phyloP scores from a whole-genome alignment of 2,797 vertebrate species.

The Tympanoctomys barrerae region DNA sequence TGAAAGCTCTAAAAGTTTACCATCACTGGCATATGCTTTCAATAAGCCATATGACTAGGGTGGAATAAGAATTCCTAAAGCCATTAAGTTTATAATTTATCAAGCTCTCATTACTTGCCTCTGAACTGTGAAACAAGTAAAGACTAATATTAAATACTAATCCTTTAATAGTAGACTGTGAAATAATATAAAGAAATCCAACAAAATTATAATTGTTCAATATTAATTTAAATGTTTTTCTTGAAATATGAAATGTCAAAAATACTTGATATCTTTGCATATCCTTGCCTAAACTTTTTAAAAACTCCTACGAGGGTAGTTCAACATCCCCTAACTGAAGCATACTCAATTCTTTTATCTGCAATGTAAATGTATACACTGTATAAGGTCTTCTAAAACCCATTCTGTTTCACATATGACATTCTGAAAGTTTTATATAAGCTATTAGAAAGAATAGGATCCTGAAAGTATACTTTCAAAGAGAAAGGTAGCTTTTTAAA shows the following conservation, averaged over 20 bases:
- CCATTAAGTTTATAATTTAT: neutral
- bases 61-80: neutral
- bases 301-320: neutral
- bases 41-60: neutral
- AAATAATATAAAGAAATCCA: slow-evolving; percentile 9
- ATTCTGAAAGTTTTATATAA: slow-evolving; percentile 45
- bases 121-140: neutral
- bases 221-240: slow-evolving; percentile 40
- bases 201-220: slow-evolving; percentile 35
- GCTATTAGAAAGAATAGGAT: slow-evolving; percentile 25
- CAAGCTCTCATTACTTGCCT: slow-evolving; percentile 5
- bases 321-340: slow-evolving; percentile 11
- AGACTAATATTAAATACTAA: slow-evolving; percentile 26
- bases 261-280: slow-evolving; percentile 33
- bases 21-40: neutral
- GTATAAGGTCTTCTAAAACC: neutral
- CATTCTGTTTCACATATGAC: neutral
- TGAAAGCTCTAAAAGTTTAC: neutral
- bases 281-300: neutral
- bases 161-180: neutral
- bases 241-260: slow-evolving; percentile 33
- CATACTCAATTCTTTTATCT: neutral
- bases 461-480: slow-evolving; percentile 16
- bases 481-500: neutral
- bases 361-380: neutral